phyloP scores from a whole-genome alignment of 2,888 invertebrate genomes.

The Pristionchus mayeri region DNA sequence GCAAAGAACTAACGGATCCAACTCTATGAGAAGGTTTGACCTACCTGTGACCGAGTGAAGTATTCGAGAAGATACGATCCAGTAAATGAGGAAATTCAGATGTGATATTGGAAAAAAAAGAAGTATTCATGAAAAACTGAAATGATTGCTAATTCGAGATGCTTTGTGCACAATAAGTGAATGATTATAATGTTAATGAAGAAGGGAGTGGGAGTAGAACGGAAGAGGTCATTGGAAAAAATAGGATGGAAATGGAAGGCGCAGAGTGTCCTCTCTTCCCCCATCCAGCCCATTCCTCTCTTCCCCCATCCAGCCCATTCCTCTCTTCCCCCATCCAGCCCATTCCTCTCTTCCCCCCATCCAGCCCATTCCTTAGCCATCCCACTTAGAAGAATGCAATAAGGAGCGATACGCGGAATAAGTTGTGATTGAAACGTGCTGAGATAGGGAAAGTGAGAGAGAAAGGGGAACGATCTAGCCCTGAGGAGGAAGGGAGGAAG shows the following conservation, averaged over 20 bases:
- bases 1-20: not conserved
- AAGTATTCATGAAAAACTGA: not conserved
- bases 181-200: not conserved
- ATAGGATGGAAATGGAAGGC: not conserved
- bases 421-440: slow-evolving; percentile 7
- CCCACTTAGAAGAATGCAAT: not conserved
- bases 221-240: not conserved
- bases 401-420: not conserved
- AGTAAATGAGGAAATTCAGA: slow-evolving; percentile 48
- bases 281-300: too few species aligned
- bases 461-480: slow-evolving; percentile 19
- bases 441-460: slow-evolving; percentile 19
- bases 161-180: not conserved
- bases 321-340: too few species aligned
- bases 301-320: too few species aligned
- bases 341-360: not conserved
- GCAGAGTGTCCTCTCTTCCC: not conserved
- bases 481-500: not conserved
- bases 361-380: not conserved
- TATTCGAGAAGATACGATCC: slow-evolving; percentile 72
- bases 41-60: slow-evolving; percentile 70
- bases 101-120: not conserved
- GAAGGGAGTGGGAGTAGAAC: not conserved
- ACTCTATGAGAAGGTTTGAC: slow-evolving; percentile 53
- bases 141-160: not conserved